Base-by-base conservation (phyloP, 1,140 invertebrate genomes). In the Heliconius himera region DNA sequence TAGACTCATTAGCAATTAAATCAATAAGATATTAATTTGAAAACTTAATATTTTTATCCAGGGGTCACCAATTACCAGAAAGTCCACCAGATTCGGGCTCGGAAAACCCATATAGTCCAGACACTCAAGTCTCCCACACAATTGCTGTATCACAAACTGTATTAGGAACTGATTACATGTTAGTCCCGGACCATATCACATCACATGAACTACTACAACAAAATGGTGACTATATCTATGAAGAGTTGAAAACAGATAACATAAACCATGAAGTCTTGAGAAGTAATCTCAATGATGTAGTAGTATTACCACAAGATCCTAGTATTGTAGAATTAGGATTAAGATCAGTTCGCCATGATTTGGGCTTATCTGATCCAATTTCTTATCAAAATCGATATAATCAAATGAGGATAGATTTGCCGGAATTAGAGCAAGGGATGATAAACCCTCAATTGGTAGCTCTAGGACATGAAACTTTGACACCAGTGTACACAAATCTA, bases 71-170 rank as follows among this genome's bases (percentile, higher is more conserved):
- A 78, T 92, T 99, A 79, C 98, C 98, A n/a, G 98, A 99, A 94
- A 99, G 98, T 95, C 98, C 98, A 70, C 98, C 98, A 71, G 98
- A 99, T 91, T 98, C 98, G 13, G 98, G 98, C 26, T 99, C 98
- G 8, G 98, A 99, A 89, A 98, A 98, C 70, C 98, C 98, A 0
- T 99, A 98, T 91, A 99, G 98, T 83, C 98, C 97, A 86, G 95
- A 97, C 83, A 93, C 88, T 29, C 93, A 84, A 84, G 90, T 86
- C 9, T 88, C 86, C 20, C 91, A 91, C 83, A 92, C 85, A 79
- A 94, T 92, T 74, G 91, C 86, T 54, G 94, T 92, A 66, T 95
- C 88, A 22, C 92, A 88, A 84, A 95, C 87, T 70, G 94, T 92
- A 36, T 91, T 90, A 79, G 93, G 83, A 73, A 85, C 85, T 76